Evolutionary conservation across 64 coral and sea anemone genomes (phyloP).

Genomic region (Montipora efflorescens): DNA sequence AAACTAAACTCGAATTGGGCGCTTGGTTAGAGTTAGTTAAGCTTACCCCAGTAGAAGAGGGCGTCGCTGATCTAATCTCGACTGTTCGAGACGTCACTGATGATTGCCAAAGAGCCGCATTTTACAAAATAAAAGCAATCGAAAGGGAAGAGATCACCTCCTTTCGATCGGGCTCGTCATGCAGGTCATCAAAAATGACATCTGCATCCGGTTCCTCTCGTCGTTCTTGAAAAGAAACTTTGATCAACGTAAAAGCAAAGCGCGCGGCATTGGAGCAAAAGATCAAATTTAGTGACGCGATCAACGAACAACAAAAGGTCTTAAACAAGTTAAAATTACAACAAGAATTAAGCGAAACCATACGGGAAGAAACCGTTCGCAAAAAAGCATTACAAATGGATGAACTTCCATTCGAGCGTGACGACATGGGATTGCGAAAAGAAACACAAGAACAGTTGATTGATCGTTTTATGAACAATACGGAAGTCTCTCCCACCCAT

Average conservation of each 20-base stretch:
- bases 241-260: constrained; percentile 42
- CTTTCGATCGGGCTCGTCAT: not conserved
- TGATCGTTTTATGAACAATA: constrained; percentile 11
- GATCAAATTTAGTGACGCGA: constrained; percentile 36
- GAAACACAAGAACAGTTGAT: constrained; percentile 25
- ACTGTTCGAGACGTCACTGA: constrained; percentile 8
- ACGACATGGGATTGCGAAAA: not conserved
- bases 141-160: constrained; percentile 1
- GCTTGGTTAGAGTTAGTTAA: constrained; percentile 11
- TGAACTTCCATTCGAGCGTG: not conserved
- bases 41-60: not conserved
- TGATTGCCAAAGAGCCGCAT: not conserved
- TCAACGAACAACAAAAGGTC: constrained; percentile 36
- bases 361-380: constrained; percentile 47
- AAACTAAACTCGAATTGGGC: not conserved
- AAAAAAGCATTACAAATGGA: constrained; percentile 35
- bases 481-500: not conserved
- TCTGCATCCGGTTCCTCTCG: not conserved
- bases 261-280: constrained; percentile 54
- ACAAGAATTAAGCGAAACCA: constrained; percentile 56
- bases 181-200: not conserved
- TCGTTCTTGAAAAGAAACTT: not conserved
- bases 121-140: not conserved
- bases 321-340: constrained; percentile 34
- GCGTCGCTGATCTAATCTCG: not conserved